Percentiles rank a stretch among this genome's conserved stretches.
phyloP scores from a whole-genome alignment of 2,888 invertebrate genomes.

The Stenichneumon culpator region DNA sequence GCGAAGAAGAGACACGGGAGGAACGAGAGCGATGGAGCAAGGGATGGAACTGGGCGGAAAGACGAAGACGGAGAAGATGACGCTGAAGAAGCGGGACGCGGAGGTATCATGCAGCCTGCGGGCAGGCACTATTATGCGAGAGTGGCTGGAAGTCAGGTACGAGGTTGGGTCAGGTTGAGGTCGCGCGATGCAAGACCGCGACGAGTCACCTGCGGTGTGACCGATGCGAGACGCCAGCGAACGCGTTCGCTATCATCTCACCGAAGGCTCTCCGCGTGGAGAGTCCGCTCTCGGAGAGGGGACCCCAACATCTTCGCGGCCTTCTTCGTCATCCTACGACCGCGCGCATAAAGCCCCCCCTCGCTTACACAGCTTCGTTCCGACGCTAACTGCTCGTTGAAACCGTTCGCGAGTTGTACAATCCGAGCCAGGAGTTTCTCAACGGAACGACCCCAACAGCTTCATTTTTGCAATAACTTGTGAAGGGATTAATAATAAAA shows the following conservation, averaged over 20 bases:
- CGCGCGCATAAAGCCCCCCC: constrained; percentile 42
- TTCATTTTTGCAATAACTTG: not conserved
- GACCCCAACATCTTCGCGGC: constrained; percentile 52
- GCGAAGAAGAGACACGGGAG: constrained; percentile 13
- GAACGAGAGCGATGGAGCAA: constrained; percentile 19
- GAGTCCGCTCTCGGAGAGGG: constrained; percentile 30
- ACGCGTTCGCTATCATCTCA: constrained; percentile 78
- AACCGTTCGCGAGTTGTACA: constrained; percentile 60
- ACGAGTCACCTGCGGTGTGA: constrained; percentile 81
- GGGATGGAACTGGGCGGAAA: constrained; percentile 6
- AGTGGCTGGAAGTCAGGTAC: constrained; percentile 77
- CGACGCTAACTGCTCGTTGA: constrained; percentile 75
- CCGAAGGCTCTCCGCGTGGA: constrained; percentile 55
- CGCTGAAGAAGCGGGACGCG: constrained; percentile 61
- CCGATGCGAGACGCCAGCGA: constrained; percentile 76
- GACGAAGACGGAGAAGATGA: constrained; percentile 33
- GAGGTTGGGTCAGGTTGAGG: constrained; percentile 76
- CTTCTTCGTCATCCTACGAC: constrained; percentile 77
- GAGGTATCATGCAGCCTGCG: constrained; percentile 68
- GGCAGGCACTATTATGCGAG: constrained; percentile 67
- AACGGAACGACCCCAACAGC: constrained; percentile 4
- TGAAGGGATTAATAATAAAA: constrained; percentile 23
- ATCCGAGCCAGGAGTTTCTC: constrained; percentile 59
- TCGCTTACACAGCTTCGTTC: constrained; percentile 55
- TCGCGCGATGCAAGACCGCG: constrained; percentile 76